Percentiles rank a stretch among this genome's conserved stretches.
Conservation (phyloP, 1,140 invertebrate species). For the Teleogryllus occipitalis region DNA sequence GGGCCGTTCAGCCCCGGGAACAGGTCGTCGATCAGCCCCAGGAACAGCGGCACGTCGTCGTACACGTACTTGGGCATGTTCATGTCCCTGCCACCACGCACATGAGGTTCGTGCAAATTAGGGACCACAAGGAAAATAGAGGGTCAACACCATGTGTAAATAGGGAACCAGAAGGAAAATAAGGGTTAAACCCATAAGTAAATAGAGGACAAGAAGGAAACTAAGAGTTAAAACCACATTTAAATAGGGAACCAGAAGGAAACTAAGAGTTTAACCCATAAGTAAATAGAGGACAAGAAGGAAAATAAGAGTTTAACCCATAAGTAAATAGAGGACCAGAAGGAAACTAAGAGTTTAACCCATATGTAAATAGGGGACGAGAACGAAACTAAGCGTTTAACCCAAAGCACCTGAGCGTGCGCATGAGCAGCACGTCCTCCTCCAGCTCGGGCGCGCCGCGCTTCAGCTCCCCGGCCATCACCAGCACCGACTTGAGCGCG, state of each 20-base stretch:
- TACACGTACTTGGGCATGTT: conserved; percentile 87
- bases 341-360: neutral
- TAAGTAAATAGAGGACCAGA: neutral
- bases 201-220: too few species aligned
- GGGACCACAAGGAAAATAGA: too few species aligned
- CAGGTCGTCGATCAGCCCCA: conserved; percentile 77
- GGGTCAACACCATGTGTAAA: too few species aligned
- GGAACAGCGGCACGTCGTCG: conserved; percentile 81
- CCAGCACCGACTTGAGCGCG: conserved; percentile 76
- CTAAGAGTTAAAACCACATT: too few species aligned
- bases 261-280: too few species aligned
- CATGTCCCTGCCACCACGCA: conserved; percentile 57
- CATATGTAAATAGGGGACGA: neutral
- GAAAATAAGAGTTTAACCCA: too few species aligned
- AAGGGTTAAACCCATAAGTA: too few species aligned
- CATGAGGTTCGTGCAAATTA: neutral
- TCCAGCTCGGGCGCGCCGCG: conserved; percentile 62
- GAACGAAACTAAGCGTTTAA: neutral
- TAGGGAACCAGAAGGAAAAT: too few species aligned
- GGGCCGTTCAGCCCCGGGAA: conserved; percentile 85
- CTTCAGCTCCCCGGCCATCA: conserved; percentile 82
- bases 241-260: neutral
- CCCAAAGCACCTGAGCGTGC: conserved; percentile 52
- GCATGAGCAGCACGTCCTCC: conserved; percentile 80
- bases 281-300: too few species aligned